Evolutionary conservation across 2,888 invertebrate species (phyloP).

Genomic region (Neoitamus cyanurus): DNA sequence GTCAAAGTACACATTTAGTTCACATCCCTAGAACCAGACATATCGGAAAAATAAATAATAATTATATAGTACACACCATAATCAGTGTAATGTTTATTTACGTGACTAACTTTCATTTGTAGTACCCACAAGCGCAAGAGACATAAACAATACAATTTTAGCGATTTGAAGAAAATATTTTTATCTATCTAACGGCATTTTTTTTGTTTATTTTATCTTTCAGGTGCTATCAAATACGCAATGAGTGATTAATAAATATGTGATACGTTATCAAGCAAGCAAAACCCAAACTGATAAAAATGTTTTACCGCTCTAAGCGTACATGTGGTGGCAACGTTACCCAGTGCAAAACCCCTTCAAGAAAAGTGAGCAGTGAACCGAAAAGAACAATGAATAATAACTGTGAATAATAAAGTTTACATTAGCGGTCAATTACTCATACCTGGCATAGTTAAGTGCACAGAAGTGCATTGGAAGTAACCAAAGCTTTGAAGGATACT

Average conservation of each 20-base stretch:
- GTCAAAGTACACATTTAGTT: no score
- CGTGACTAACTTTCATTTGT: neutral
- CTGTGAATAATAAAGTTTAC: neutral
- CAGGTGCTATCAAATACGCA: neutral
- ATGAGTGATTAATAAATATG: conserved; percentile 19
- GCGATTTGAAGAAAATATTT: neutral
- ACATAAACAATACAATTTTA: neutral
- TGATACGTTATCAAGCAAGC: conserved; percentile 12
- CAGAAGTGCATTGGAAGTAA: neutral
- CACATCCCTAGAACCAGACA: no score
- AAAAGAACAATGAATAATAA: neutral
- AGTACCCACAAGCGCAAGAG: neutral
- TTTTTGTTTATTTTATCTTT: conserved; percentile 16
- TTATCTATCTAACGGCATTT: neutral
- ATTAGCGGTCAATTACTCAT: neutral
- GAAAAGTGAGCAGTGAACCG: neutral
- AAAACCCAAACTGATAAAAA: neutral
- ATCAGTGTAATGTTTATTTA: no score
- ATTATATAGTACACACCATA: no score
- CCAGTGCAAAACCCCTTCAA: neutral
- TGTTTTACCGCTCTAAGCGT: neutral
- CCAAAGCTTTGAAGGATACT: neutral
- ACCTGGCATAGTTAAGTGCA: neutral
- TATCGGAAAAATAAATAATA: no score
- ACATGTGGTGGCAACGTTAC: neutral